Percentiles rank a stretch among this genome's conserved stretches.
Evolutionary conservation across 2,113 vertebrate genomes (phyloP).

Genomic region (Tonatia bakeri): DNA sequence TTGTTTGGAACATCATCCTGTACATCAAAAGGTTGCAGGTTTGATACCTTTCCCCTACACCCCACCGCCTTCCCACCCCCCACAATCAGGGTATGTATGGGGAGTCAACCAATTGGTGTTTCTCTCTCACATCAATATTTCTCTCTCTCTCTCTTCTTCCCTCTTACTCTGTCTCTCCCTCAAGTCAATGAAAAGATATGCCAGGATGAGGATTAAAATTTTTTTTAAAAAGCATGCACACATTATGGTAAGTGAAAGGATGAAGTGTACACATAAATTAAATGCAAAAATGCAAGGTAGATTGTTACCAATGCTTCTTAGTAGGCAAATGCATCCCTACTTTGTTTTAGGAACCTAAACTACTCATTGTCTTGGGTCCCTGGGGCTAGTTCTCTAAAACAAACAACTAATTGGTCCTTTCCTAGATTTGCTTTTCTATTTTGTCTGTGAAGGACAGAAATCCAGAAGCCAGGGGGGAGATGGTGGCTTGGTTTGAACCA

Average conservation of each 20-base stretch:
- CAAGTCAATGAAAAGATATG: no score
- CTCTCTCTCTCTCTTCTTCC: no score
- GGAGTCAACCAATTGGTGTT: no score
- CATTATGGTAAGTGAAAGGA: not conserved
- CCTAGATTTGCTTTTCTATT: slow-evolving; percentile 49
- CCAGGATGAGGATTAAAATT: no score
- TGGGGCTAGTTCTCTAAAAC: slow-evolving; percentile 57
- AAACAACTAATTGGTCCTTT: slow-evolving; percentile 56
- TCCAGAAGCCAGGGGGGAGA: slow-evolving; percentile 13
- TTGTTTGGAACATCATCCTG: no score
- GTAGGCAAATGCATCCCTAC: slow-evolving; percentile 58
- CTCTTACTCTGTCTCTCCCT: no score
- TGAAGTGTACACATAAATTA: not conserved
- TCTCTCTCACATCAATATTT: no score
- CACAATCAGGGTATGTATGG: no score
- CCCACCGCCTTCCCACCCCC: no score
- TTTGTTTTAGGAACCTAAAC: slow-evolving; percentile 61
- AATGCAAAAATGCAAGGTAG: not conserved
- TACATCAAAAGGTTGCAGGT: no score
- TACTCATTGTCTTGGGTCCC: slow-evolving; percentile 55
- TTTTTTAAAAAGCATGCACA: not conserved
- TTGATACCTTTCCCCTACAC: no score
- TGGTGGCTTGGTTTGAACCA: not conserved
- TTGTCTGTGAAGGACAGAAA: slow-evolving; percentile 44
- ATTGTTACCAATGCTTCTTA: slow-evolving; percentile 52